Base-by-base conservation (phyloP, 2,113 vertebrate genomes). In the Cairina moschata region DNA sequence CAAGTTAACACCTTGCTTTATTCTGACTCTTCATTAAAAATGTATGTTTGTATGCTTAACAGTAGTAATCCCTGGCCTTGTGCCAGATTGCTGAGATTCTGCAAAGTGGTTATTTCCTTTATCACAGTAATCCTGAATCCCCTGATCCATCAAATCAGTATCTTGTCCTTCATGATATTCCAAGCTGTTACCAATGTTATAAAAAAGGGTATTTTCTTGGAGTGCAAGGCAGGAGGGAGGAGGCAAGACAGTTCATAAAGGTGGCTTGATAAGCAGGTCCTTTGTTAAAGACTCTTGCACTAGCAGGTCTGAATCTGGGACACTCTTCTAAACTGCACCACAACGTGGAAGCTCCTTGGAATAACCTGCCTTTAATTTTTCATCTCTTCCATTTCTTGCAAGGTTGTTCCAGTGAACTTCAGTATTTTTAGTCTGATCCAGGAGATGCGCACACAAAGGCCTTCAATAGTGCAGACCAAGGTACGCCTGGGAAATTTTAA, bases 381-480 rank as follows among this genome's bases (percentile, higher is more conserved):
- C 5, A 0, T 58, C 38, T 71, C 50, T 17, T 82, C 40, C 95
- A 86, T 97, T 60, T 71, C 92, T 97, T 66, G 11, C 56, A 94
- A 99, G 99, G 98, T 98, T 87, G 96, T 99, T 82, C 97, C 98
- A 46, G 96, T 98, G 80, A 98, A 99, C 97, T 99, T 99, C 97
- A 99, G 91, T 40, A 96, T 99, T 96, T 99, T 97, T 50, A 92
- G 96, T 5, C 95, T 99, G 93, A 98, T 99, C 81, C 98, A 98
- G 93, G 98, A 98, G 44, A 99, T 99, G 99, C 98, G 99, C 86
- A 99, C 98, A 4, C 99, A 99, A 58, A 98, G 99, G 25, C 98
- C 99, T 18, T 99, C 99, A 8, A 87, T 99, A 34, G 99, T 99
- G 95, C 99, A 99, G 97, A 99, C 99, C 62, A 99, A 99, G 99